These are phyloP conservation scores for cattle (Bos taurus) DNA, from an alignment of 2,113 vertebrate species.

Conservation along the genomic window ARS-UCD2.0 NC_037329.1:101774001-101774500, in stretches of 20 bases:
- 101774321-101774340: conserved; percentile 49
- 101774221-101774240: background rate
- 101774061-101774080: background rate
- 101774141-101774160: background rate
- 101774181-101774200: background rate
- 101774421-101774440: conserved; percentile 38
- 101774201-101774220: background rate
- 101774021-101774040: background rate
- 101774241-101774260: background rate
- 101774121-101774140: background rate
- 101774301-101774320: background rate
- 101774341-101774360: conserved; percentile 55
- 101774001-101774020: background rate
- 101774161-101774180: background rate
- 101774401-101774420: conserved; percentile 64
- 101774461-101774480: conserved; percentile 57
- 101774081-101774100: background rate
- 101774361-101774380: conserved; percentile 56
- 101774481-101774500: conserved; percentile 17
- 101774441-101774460: conserved; percentile 43
- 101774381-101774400: conserved; percentile 49
- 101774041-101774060: background rate
- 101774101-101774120: background rate
- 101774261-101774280: background rate
- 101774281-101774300: background rate